A percentile compares a stretch with the other conserved stretches of the same genome.
phyloP scores from a whole-genome alignment of 2,888 invertebrate species.

The Synergus japonicus region DNA sequence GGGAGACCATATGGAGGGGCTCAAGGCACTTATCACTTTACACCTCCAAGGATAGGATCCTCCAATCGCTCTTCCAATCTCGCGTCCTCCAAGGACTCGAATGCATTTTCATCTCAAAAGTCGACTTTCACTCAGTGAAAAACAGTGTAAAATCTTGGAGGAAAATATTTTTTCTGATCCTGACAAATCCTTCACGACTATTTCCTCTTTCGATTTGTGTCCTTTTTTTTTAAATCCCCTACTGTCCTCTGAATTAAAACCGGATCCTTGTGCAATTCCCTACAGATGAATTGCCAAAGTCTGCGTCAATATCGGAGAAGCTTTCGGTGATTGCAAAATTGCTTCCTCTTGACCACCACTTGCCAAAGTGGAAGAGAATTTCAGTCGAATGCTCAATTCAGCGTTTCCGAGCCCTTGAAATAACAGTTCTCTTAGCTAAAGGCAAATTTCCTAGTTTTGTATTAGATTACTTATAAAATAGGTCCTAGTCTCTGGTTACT shows the following conservation, averaged over 20 bases:
- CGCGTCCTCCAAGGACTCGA: conserved; percentile 41
- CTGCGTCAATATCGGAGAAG: background rate
- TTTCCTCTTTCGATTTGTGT: too few relatives aligned
- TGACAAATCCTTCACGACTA: background rate
- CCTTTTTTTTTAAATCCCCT: background rate
- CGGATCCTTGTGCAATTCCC: conserved; percentile 5
- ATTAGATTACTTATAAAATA: too few relatives aligned
- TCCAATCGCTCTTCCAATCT: conserved; percentile 41
- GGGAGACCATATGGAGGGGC: conserved; percentile 6
- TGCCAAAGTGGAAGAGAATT: conserved; percentile 12
- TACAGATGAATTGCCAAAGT: conserved; percentile 28
- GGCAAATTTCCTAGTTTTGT: background rate
- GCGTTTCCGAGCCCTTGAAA: background rate
- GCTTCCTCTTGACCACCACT: conserved; percentile 22
- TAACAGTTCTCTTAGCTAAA: background rate
- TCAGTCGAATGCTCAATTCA: conserved; percentile 12
- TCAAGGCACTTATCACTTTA: conserved; percentile 41
- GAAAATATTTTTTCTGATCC: background rate
- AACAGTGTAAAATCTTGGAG: background rate
- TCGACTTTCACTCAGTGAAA: background rate
- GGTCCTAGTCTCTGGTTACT: background rate
- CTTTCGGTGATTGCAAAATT: background rate
- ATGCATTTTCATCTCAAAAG: conserved; percentile 2
- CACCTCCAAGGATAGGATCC: conserved; percentile 34
- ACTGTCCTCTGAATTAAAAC: conserved; percentile 10